Conservation (phyloP, 1,140 invertebrate genomes). For the Nebria ingens region DNA sequence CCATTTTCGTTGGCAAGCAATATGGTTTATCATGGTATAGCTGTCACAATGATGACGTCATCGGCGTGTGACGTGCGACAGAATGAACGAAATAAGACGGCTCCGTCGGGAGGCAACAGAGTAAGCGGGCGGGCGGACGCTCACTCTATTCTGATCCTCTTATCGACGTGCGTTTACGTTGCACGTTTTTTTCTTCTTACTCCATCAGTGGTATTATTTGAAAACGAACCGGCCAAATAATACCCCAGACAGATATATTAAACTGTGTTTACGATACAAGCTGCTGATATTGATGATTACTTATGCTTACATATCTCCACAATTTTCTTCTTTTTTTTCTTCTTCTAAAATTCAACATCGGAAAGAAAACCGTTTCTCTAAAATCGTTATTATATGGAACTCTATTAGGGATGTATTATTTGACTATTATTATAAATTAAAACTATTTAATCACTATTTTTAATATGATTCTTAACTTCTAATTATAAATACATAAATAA, state of each 20-base stretch:
- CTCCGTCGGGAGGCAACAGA: conserved; percentile 12
- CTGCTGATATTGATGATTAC: too few species aligned
- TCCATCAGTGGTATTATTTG: not conserved
- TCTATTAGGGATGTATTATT: too few species aligned
- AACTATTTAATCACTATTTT: too few species aligned
- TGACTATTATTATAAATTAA: too few species aligned
- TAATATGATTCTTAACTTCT: too few species aligned
- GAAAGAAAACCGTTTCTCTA: too few species aligned
- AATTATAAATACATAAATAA: too few species aligned
- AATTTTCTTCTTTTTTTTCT: too few species aligned
- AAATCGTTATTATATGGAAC: too few species aligned
- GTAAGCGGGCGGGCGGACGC: not conserved
- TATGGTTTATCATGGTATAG: conserved; percentile 20
- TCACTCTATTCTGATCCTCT: conserved; percentile 1
- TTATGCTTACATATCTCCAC: too few species aligned
- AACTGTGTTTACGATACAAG: too few species aligned
- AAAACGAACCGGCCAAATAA: not conserved
- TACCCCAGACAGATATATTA: conserved; percentile 1
- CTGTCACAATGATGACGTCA: conserved; percentile 22
- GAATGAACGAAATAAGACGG: conserved; percentile 19
- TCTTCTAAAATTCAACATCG: too few species aligned
- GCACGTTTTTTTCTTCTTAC: not conserved
- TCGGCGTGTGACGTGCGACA: conserved; percentile 22
- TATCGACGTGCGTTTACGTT: not conserved
- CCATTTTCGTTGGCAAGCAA: conserved; percentile 19